Percentiles rank a stretch among this genome's conserved stretches.
These are phyloP conservation scores for Melanophora roralis DNA, from an alignment of 2,888 invertebrate genomes.

Conservation along the genomic window DNA sequence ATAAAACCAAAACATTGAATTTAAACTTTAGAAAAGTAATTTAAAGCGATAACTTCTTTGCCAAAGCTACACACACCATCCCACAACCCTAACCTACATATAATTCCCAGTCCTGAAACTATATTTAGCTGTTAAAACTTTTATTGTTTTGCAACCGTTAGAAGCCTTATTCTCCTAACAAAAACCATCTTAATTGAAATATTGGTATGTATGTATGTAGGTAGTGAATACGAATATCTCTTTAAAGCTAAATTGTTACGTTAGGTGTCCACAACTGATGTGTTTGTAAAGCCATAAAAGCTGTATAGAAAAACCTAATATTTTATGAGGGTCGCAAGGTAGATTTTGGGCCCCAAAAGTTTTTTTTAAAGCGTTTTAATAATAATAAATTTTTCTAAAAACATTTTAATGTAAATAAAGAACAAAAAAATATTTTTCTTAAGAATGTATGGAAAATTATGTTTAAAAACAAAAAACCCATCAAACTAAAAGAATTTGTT, in stretches of 20 bases:
- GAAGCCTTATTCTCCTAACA: not conserved
- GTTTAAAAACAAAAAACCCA: too few species aligned
- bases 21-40: not conserved
- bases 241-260: constrained; percentile 19
- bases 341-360: too few species aligned
- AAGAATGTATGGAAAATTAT: too few species aligned
- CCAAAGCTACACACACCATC: not conserved
- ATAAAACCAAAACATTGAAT: not conserved
- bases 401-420: too few species aligned
- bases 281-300: not conserved
- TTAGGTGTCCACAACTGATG: not conserved
- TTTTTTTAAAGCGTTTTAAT: too few species aligned
- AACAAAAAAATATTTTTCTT: too few species aligned
- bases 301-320: not conserved
- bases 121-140: not conserved
- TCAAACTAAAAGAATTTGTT: too few species aligned
- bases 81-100: not conserved
- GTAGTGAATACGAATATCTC: not conserved
- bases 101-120: not conserved
- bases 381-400: too few species aligned
- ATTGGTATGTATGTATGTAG: too few species aligned
- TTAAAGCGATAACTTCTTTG: not conserved
- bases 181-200: not conserved
- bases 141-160: not conserved
- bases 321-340: not conserved